A percentile compares a stretch with the other conserved stretches of the same genome.
phyloP scores from a whole-genome alignment of 2,888 invertebrate genomes.

The Agrochola circellaris region DNA sequence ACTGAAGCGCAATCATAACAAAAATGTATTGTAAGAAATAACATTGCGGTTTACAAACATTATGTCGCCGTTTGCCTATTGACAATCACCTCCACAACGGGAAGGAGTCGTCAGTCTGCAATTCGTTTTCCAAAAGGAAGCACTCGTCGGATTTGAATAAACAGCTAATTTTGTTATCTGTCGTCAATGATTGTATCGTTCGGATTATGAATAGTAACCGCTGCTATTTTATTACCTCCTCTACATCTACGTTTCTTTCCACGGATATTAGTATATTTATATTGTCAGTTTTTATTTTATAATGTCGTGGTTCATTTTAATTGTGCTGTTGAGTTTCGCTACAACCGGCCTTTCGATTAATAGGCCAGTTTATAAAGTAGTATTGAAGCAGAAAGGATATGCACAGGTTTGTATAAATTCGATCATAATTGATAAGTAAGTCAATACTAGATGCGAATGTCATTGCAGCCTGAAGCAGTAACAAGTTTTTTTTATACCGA shows the following conservation, averaged over 20 bases:
- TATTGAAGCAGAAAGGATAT: constrained; percentile 92
- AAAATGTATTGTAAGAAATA: constrained; percentile 77
- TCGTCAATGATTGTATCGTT: neutral
- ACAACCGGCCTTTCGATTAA: constrained; percentile 75
- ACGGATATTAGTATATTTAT: neutral
- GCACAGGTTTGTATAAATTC: constrained; percentile 90
- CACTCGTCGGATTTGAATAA: constrained; percentile 55
- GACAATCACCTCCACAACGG: constrained; percentile 69
- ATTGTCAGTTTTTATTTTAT: constrained; percentile 28
- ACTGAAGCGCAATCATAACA: constrained; percentile 73
- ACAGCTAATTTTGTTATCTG: constrained; percentile 1
- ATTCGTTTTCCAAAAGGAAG: constrained; percentile 72
- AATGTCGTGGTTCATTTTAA: constrained; percentile 66
- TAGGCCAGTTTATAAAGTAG: constrained; percentile 90
- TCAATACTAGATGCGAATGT: neutral
- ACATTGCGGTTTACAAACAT: constrained; percentile 85
- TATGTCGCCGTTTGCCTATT: constrained; percentile 68
- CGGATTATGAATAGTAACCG: constrained; percentile 24
- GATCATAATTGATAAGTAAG: neutral
- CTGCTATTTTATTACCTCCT: neutral
- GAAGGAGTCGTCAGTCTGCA: constrained; percentile 74
- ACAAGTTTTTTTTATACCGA: neutral
- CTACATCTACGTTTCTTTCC: constrained; percentile 2
- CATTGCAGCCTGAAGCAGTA: neutral
- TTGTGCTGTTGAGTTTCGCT: constrained; percentile 68